Base-by-base conservation (phyloP, 2,888 invertebrate species). In the Platycheirus albimanus region DNA sequence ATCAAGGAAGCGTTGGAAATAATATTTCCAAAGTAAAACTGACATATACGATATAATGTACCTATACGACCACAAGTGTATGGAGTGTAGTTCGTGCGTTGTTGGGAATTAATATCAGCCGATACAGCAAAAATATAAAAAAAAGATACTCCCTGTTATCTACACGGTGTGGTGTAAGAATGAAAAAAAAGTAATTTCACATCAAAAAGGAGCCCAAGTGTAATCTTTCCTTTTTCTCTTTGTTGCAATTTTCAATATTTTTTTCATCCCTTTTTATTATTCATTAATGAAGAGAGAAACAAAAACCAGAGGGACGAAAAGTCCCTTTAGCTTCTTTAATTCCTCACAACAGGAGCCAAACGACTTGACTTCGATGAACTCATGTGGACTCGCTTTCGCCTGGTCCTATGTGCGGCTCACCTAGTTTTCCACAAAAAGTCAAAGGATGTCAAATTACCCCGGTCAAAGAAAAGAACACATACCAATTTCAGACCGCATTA, bases 161-260 rank as follows among this genome's bases (percentile, higher is more conserved):
- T 20, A 28, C 20, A 11, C 0, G 6, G 17, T 13, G 13, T 17
- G 13, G 36, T 33, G 13, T n/a, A n/a, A 38, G n/a, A 49, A 7
- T 30, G 11, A 58, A 28, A 58, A 70, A 70, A 74, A 76, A 70
- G 43, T 70, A 76, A 70, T 80, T 76, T 76, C 64, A 66, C 76
- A 76, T 81, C 80, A 81, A 81, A 61, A 41, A 80, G 80, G 41
- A 71, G 7, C 19, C 41, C 6, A 6, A 24, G n/a, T 52, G 15
- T 30, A 11, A 24, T 19, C n/a, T n/a, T 51, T 63, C n/a, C 15
- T 51, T 63, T 47, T 10, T 20, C 17, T 8, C 13, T 19, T 36
- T 38, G 43, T 49, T 45, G 61, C 74, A 63, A 67, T 66, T 45
- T 61, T 51, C n/a, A 28, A 24, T 38, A 11, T 49, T 24, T 20